phyloP scores from a whole-genome alignment of 2,888 invertebrate species.

The Caenorhabditis sulstoni region DNA sequence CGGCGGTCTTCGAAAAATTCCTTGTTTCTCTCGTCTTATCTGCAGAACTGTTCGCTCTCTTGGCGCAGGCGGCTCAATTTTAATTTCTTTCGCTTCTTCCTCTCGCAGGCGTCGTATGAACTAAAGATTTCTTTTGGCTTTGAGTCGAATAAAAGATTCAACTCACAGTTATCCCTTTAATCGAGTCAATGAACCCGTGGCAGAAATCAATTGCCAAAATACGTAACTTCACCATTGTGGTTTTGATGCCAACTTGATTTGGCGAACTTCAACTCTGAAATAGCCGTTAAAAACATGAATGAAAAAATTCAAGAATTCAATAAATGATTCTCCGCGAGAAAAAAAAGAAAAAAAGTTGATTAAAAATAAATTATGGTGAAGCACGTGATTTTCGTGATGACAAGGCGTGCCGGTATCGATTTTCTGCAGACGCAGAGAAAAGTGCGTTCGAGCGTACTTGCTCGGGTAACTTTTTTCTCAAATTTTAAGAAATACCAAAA shows the following conservation, averaged over 20 bases:
- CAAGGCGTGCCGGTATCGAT: not conserved
- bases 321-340: no score
- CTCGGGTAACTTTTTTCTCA: not conserved
- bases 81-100: slow-evolving; percentile 56
- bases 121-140: slow-evolving; percentile 32
- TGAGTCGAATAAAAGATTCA: not conserved
- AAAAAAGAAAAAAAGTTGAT: no score
- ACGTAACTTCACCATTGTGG: slow-evolving; percentile 11
- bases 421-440: slow-evolving; percentile 26
- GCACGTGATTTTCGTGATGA: slow-evolving; percentile 42
- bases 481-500: no score
- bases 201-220: slow-evolving; percentile 40
- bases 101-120: slow-evolving; percentile 55
- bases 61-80: slow-evolving; percentile 18
- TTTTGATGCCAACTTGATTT: no score
- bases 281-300: no score
- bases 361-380: not conserved
- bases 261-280: no score
- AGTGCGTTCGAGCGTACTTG: slow-evolving; percentile 44
- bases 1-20: slow-evolving; percentile 34
- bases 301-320: no score
- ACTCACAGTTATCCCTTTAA: slow-evolving; percentile 51
- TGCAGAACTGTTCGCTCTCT: slow-evolving; percentile 38
- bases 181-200: slow-evolving; percentile 56
- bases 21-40: slow-evolving; percentile 50